Evolutionary conservation across 2,797 vertebrate species (phyloP), one percentile per base, ranked within the genome.

Genomic region (Botia almorhae): DNA sequence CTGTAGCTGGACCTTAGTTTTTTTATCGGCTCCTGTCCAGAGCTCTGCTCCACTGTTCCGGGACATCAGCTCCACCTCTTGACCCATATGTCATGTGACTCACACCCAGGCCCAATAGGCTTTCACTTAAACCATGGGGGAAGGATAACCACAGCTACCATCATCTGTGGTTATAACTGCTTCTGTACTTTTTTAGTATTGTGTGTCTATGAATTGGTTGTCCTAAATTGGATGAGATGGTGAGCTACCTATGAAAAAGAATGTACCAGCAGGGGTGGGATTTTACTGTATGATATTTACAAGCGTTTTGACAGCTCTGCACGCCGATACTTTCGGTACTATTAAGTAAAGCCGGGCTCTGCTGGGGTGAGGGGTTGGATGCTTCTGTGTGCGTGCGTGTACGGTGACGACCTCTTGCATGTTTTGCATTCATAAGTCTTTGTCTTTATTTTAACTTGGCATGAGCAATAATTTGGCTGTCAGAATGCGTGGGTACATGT

Each of bases 31-130:
- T 86, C 70, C 80, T 67, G 69, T 73, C 65, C 78, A 69, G 19
- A 67, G 78, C 69, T 79, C 43, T 51, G 69, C 50, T 60, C 53
- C 74, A 69, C 78, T 10, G 16, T 29, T 76, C 81, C 81, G 80
- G 74, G 78, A 74, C 48, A 50, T 64, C 39, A 82, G 70, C 69
- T 74, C 83, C 70, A 55, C 74, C 79, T 58, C 33, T 61, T 76
- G 81, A 75, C 60, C 46, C 50, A 26, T 63, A 43, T 33, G 29
- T 73, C 69, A 73, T 16, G 61, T 60, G 81, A 73, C 70, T 26
- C 53, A 69, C 50, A 53, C 76, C 14, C 6, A 94, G 93, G 93
- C 94, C 92, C 94, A 91, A 89, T 91, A 91, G 92, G 92, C 91
- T 92, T 93, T 92, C 74, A 85, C 67, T 81, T 75, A 75, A 64